Conservation (phyloP, 2,888 invertebrate species). For the Epiblema foenella region DNA sequence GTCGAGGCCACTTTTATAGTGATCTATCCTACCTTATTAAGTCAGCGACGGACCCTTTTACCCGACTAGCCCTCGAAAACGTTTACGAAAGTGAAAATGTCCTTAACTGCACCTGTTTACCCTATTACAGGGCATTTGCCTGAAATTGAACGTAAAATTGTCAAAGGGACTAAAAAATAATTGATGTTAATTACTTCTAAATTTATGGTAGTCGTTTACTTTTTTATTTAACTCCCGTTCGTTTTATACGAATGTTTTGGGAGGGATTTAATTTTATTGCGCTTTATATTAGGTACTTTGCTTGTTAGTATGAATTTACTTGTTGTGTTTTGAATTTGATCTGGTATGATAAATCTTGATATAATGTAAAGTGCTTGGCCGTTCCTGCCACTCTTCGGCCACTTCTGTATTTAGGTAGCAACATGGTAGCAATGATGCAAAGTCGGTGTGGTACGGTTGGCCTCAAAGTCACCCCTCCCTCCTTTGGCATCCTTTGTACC, state of each 20-base stretch:
- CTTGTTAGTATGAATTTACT: neutral
- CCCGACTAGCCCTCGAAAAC: constrained; percentile 56
- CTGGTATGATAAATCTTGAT: too few relatives aligned
- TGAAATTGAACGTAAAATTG: constrained; percentile 57
- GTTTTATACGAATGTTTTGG: constrained; percentile 27
- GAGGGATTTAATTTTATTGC: constrained; percentile 26
- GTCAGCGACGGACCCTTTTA: constrained; percentile 69
- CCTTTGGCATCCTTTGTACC: too few relatives aligned
- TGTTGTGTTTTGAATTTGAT: neutral
- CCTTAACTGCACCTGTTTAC: constrained; percentile 74
- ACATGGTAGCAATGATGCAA: too few relatives aligned
- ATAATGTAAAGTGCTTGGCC: too few relatives aligned
- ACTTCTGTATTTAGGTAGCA: too few relatives aligned
- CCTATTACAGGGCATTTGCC: constrained; percentile 56
- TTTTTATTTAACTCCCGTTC: constrained; percentile 45
- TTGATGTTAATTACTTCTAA: constrained; percentile 58
- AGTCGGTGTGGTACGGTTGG: too few relatives aligned
- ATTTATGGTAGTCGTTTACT: constrained; percentile 55
- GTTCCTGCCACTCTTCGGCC: too few relatives aligned
- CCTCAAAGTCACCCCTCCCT: too few relatives aligned
- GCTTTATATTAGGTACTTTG: neutral
- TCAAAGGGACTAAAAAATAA: constrained; percentile 52
- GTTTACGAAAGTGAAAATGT: constrained; percentile 73
- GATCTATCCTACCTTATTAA: constrained; percentile 73
- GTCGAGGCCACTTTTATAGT: constrained; percentile 66